Percentiles rank a stretch among this genome's conserved stretches.
Conservation (phyloP, 2,113 vertebrate species). For the Phainopepla nitens region DNA sequence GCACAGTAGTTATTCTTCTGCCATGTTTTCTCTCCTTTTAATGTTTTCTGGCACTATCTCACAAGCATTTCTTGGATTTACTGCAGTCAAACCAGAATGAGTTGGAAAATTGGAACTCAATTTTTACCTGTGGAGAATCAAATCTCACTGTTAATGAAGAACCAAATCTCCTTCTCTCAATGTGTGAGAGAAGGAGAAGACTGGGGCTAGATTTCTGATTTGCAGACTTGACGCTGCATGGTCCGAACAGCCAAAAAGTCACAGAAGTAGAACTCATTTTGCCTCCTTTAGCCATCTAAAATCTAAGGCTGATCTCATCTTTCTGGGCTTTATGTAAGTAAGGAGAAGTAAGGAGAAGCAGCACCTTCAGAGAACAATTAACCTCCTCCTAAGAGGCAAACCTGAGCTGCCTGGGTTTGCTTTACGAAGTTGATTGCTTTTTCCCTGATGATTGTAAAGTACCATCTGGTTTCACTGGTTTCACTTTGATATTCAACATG, state of each 20-base stretch:
- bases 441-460: background rate
- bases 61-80: background rate
- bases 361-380: background rate
- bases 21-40: background rate
- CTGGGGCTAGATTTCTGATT: background rate
- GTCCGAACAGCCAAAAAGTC: background rate
- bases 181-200: background rate
- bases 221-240: background rate
- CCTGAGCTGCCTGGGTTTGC: background rate
- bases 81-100: background rate
- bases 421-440: background rate
- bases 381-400: background rate
- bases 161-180: background rate
- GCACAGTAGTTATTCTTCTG: background rate
- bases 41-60: background rate
- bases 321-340: background rate
- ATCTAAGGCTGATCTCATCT: background rate
- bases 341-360: background rate
- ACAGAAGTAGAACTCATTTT: background rate
- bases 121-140: background rate
- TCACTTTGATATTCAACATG: background rate
- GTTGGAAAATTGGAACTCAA: accelerated
- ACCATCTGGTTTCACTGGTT: background rate
- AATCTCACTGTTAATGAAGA: background rate
- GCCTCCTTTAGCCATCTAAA: background rate